Percentiles rank a stretch among this genome's conserved stretches.
Evolutionary conservation across 2,797 vertebrate genomes (phyloP).

Genomic region (Halcyon smyrnensis): DNA sequence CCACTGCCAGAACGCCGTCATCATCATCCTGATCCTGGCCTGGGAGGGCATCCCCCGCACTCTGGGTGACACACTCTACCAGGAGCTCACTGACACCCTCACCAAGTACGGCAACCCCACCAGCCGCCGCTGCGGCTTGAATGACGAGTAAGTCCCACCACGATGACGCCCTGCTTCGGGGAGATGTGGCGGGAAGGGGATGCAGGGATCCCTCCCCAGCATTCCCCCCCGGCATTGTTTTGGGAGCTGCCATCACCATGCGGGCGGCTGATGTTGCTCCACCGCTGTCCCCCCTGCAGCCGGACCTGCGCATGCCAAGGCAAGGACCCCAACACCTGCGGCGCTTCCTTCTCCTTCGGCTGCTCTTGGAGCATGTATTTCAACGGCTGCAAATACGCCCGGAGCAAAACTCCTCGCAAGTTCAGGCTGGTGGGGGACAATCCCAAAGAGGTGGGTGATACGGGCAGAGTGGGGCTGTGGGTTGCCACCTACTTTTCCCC

Average conservation of each 20-base stretch:
- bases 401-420: constrained; percentile 96
- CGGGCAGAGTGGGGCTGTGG: fast-evolving
- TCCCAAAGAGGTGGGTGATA: constrained; percentile 89
- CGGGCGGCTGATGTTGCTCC: fast-evolving
- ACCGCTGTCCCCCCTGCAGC: constrained; percentile 69
- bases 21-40: constrained; percentile 95
- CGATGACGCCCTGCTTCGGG: fast-evolving
- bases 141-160: constrained; percentile 88
- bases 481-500: not conserved
- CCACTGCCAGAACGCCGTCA: constrained; percentile 92
- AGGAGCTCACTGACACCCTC: constrained; percentile 90
- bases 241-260: fast-evolving
- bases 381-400: constrained; percentile 96
- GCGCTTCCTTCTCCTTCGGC: constrained; percentile 97
- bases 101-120: constrained; percentile 94
- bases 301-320: constrained; percentile 97
- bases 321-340: constrained; percentile 90
- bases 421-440: constrained; percentile 94
- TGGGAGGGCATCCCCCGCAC: constrained; percentile 94
- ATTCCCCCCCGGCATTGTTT: not conserved
- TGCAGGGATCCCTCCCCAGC: fast-evolving
- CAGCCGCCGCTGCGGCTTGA: constrained; percentile 95
- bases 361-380: constrained; percentile 99
- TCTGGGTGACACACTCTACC: constrained; percentile 92
- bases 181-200: not conserved